Base-by-base conservation (phyloP, 2,797 vertebrate species). In the Sebastiscus tertius region DNA sequence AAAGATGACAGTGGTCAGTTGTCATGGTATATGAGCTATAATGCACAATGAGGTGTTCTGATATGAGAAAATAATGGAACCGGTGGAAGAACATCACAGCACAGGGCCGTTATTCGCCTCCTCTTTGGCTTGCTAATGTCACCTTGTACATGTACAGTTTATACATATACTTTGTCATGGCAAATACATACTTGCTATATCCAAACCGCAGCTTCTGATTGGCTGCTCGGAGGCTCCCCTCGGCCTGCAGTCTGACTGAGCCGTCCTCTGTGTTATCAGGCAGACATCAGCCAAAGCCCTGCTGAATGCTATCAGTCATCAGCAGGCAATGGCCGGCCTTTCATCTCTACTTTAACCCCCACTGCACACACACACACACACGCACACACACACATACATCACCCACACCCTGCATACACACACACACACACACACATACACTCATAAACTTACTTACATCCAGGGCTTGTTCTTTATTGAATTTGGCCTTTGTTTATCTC, bases 281-380 rank as follows among this genome's bases (percentile, higher is more conserved):
- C 92, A 86, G 91, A 87, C 90, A 93, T 94, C 93, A 92, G 86
- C 77, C 73, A 81, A 87, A 88, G 90, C 73, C 79, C 86, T 71
- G 89, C 83, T 91, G 90, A 93, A 88, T 92, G 90, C 83, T 93
- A 93, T 94, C 94, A 93, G 93, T 94, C 93, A 92, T 94, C 93
- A 93, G 90, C 72, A 89, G 89, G 84, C 93, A 93, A 92, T 91
- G 80, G 88, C 36, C 64, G 16, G 81, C 85, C 92, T 95, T 94
- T 95, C 89, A 94, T 94, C 92, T 92, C 77, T 77, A 22, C 89
- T 92, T 87, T 78, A 83, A 76, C 82, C 85, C 84, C 33, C 22
- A 46, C 16, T 3, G 27, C 63, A 70, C 70, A 42, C 69, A 26
- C 14, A 42, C 39, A 42, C 39, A 42, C 36, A 42, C 39, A 42